A percentile compares a stretch with the other conserved stretches of the same genome.
Conservation (phyloP, 2,113 vertebrate genomes). For the Archocentrus centrarchus region DNA sequence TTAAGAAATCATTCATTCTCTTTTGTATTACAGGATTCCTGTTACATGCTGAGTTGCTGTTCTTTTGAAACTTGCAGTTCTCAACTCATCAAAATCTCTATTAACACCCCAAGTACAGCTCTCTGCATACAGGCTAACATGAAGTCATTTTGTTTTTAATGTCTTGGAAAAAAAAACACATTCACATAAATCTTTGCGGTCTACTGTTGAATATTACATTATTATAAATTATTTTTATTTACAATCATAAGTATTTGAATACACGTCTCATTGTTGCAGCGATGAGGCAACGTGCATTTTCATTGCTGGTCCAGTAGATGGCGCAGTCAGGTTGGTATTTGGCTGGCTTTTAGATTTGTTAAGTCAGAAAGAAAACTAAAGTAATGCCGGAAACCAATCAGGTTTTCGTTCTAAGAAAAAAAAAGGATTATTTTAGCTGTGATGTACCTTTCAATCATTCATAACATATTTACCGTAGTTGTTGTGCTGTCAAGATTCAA, state of each 20-base stretch:
- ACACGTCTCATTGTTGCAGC: not conserved
- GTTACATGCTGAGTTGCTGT: not conserved
- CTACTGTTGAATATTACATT: not conserved
- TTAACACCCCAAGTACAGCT: not conserved
- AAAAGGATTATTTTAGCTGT: not conserved
- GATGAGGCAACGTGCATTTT: conserved; percentile 19
- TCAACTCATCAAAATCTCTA: not conserved
- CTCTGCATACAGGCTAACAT: not conserved
- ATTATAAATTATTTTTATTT: not conserved
- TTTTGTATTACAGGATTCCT: not conserved
- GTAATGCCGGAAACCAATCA: not conserved
- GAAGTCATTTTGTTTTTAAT: no score
- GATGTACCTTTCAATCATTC: not conserved
- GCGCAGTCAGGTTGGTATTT: conserved; percentile 20
- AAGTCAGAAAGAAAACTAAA: not conserved
- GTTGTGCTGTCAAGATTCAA: not conserved
- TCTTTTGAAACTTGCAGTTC: not conserved
- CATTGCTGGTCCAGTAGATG: conserved; percentile 48
- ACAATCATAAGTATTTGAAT: not conserved
- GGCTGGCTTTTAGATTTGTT: not conserved
- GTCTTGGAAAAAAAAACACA: not conserved
- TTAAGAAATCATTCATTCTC: not conserved
- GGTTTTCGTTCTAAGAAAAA: not conserved
- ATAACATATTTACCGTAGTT: not conserved
- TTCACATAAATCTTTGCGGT: not conserved